These are phyloP conservation scores for Carassius auratus DNA, from an alignment of 2,113 vertebrate species.

Conservation along the genomic window DNA sequence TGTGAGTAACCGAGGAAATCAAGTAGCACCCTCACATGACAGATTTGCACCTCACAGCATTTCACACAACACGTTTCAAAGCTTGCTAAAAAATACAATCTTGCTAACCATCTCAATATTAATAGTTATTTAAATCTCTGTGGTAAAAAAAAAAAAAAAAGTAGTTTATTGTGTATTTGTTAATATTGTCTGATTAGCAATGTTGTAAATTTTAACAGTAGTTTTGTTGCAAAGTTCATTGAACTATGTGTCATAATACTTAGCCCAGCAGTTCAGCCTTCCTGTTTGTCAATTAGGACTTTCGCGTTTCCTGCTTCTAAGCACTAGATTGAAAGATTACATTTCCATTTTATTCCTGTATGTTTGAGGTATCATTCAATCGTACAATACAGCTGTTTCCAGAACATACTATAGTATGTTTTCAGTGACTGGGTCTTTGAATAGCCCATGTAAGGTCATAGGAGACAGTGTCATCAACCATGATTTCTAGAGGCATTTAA, in stretches of 20 bases:
- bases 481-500: not conserved
- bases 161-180: not conserved
- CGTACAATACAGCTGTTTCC: not conserved
- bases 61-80: not conserved
- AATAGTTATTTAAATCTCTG: not conserved
- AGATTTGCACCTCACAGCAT: not conserved
- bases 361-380: not conserved
- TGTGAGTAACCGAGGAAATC: not conserved
- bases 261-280: not conserved
- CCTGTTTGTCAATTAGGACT: slow-evolving; percentile 8
- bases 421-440: not conserved
- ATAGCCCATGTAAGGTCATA: not conserved
- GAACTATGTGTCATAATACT: not conserved
- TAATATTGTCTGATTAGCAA: not conserved
- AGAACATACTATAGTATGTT: not conserved
- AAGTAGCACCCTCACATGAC: not conserved
- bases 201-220: not conserved
- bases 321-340: slow-evolving; percentile 1
- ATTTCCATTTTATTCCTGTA: not conserved
- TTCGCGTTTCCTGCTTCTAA: not conserved
- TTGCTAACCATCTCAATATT: not conserved
- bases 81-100: not conserved
- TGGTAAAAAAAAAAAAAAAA: not conserved
- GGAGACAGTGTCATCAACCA: not conserved
- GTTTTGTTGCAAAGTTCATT: not conserved